Evolutionary conservation across 2,797 vertebrate species (phyloP).

Genomic region (Rhynchonycteris naso): DNA sequence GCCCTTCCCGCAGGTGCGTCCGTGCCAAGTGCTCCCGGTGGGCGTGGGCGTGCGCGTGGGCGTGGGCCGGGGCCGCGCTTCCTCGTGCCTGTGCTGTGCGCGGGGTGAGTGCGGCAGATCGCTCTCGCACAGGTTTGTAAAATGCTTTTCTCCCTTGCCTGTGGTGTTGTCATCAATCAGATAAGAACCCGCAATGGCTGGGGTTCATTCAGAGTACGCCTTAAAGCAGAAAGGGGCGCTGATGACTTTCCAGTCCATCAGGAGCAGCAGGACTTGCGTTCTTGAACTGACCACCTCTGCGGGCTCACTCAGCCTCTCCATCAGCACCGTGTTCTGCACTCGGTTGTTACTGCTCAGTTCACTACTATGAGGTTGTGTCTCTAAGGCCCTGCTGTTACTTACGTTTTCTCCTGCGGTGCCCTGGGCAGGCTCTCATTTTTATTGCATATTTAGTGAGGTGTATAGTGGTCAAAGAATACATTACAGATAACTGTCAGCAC

Average conservation of each 20-base stretch:
- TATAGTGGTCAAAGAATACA: background rate
- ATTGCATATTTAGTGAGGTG: background rate
- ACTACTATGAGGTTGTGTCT: background rate
- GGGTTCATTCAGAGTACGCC: background rate
- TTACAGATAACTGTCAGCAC: background rate
- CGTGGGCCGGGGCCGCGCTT: too few relatives aligned
- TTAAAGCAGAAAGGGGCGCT: background rate
- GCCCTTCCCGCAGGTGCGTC: conserved; percentile 83
- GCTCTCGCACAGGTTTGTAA: background rate
- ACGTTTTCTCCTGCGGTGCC: background rate
- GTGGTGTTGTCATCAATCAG: background rate
- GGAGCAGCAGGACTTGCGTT: background rate
- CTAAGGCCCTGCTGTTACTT: background rate
- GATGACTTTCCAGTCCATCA: background rate
- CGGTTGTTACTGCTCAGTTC: background rate
- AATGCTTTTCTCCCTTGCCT: background rate
- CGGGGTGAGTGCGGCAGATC: background rate
- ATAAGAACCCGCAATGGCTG: background rate
- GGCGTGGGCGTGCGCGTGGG: too few relatives aligned
- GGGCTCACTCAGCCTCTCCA: background rate
- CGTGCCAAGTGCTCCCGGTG: background rate
- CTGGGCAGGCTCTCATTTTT: background rate
- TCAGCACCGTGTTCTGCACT: background rate
- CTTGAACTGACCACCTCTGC: background rate
- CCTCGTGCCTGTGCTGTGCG: too few relatives aligned